These are phyloP conservation scores for Azorinus chamasolen DNA, from an alignment of 2,888 invertebrate species.

Conservation along the genomic window DNA sequence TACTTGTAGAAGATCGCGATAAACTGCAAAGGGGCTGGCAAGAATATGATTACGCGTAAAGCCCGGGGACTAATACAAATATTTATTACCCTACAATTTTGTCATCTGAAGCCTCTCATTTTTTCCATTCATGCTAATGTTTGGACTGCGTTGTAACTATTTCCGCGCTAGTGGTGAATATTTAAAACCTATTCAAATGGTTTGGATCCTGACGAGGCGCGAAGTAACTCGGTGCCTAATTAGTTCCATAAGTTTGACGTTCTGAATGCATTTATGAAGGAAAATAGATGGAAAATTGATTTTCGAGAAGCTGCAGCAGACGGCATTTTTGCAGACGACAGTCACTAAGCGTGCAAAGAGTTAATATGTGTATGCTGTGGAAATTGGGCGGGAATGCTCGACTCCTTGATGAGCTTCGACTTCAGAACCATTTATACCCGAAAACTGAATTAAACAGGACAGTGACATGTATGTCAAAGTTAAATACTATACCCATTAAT, in stretches of 20 bases:
- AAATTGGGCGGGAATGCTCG: conserved; percentile 29
- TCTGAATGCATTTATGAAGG: too few species aligned
- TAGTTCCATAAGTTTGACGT: too few species aligned
- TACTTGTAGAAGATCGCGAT: conserved; percentile 42
- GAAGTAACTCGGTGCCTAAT: too few species aligned
- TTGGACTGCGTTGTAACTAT: conserved; percentile 24
- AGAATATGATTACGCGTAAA: conserved; percentile 26
- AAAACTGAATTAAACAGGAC: conserved; percentile 19
- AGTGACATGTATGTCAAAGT: neutral
- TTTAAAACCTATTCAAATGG: too few species aligned
- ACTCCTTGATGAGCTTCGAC: neutral
- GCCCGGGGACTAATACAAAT: conserved; percentile 39
- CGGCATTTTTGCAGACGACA: too few species aligned
- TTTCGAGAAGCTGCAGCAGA: too few species aligned
- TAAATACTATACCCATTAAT: conserved; percentile 32
- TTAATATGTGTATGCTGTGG: conserved; percentile 9
- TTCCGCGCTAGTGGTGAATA: too few species aligned
- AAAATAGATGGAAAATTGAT: too few species aligned
- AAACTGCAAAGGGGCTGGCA: conserved; percentile 46
- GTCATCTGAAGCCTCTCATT: conserved; percentile 33
- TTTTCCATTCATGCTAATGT: conserved; percentile 41
- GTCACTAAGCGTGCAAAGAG: too few species aligned
- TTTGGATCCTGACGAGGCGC: too few species aligned
- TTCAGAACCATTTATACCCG: too few species aligned
- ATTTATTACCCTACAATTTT: conserved; percentile 31